These are phyloP conservation scores for Oryzias dopingdopingensis DNA, from an alignment of 2,797 vertebrate species.

Conservation along the genomic window DNA sequence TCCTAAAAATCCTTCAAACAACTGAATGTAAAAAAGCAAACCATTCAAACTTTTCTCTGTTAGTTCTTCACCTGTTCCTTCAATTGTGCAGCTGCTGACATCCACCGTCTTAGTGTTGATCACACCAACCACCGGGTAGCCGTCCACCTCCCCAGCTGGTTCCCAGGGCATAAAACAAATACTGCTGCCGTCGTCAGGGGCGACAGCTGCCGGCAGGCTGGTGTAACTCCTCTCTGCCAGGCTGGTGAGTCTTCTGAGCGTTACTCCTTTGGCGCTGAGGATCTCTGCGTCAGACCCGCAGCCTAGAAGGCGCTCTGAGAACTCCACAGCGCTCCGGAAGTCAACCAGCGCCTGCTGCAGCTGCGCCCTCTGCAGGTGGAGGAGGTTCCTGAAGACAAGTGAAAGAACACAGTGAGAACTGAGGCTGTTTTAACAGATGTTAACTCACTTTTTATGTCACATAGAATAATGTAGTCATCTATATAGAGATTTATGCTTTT, in stretches of 20 bases:
- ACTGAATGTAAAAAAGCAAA: neutral
- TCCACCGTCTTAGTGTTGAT: constrained; percentile 80
- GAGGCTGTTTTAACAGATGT: too few relatives aligned
- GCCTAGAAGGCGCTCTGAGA: constrained; percentile 83
- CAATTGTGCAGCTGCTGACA: constrained; percentile 80
- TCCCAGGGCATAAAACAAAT: constrained; percentile 82
- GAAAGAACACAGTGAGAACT: neutral
- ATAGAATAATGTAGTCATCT: too few relatives aligned
- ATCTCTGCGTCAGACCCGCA: constrained; percentile 85
- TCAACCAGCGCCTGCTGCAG: constrained; percentile 87
- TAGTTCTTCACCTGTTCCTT: constrained; percentile 83
- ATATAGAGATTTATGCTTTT: too few relatives aligned
- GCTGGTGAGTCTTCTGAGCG: constrained; percentile 76
- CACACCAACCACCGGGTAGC: constrained; percentile 84
- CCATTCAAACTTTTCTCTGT: neutral
- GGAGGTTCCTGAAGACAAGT: constrained; percentile 69
- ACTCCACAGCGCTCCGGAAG: constrained; percentile 79
- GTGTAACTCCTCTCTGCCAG: constrained; percentile 73
- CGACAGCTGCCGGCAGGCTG: constrained; percentile 40
- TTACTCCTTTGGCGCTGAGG: constrained; percentile 83
- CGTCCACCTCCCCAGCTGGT: constrained; percentile 78
- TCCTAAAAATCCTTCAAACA: neutral
- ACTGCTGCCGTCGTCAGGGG: constrained; percentile 62
- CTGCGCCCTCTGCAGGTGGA: constrained; percentile 86
- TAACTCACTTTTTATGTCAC: too few relatives aligned